These are phyloP conservation scores for Lepidurus packardi DNA, from an alignment of 1,140 invertebrate genomes.

Conservation along the genomic window DNA sequence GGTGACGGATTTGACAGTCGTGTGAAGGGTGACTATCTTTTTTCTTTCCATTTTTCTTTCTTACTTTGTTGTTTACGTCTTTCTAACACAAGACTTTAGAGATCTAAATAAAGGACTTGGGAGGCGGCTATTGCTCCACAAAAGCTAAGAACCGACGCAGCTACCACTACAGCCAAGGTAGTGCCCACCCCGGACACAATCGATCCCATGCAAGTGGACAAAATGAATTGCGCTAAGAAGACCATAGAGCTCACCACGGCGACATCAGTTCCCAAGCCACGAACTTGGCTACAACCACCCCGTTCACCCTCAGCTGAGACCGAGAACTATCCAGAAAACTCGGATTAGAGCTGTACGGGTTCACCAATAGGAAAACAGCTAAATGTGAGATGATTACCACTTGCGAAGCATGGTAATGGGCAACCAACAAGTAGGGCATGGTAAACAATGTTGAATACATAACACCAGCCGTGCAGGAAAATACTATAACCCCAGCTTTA, in stretches of 20 bases:
- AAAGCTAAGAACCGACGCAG: slow-evolving; percentile 73
- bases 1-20: neutral
- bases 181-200: slow-evolving; percentile 67
- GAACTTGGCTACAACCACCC: slow-evolving; percentile 46
- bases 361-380: neutral
- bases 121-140: slow-evolving; percentile 77
- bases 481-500: slow-evolving; percentile 72
- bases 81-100: slow-evolving; percentile 51
- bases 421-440: slow-evolving; percentile 89
- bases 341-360: neutral
- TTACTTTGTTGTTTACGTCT: too few species aligned
- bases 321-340: slow-evolving; percentile 27
- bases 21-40: neutral
- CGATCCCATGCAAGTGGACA: slow-evolving; percentile 78
- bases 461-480: slow-evolving; percentile 84
- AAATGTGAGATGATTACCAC: slow-evolving; percentile 55
- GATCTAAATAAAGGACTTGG: slow-evolving; percentile 79
- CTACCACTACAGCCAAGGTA: slow-evolving; percentile 75
- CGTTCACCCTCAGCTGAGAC: slow-evolving; percentile 30
- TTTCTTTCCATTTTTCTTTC: neutral
- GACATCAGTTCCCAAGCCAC: slow-evolving; percentile 88
- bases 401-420: slow-evolving; percentile 82
- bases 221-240: slow-evolving; percentile 84
- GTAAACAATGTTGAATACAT: slow-evolving; percentile 97
- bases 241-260: slow-evolving; percentile 92